These are phyloP conservation scores for Lepeophtheirus nordmannii DNA, from an alignment of 2,888 invertebrate genomes.

Conservation along the genomic window DNA sequence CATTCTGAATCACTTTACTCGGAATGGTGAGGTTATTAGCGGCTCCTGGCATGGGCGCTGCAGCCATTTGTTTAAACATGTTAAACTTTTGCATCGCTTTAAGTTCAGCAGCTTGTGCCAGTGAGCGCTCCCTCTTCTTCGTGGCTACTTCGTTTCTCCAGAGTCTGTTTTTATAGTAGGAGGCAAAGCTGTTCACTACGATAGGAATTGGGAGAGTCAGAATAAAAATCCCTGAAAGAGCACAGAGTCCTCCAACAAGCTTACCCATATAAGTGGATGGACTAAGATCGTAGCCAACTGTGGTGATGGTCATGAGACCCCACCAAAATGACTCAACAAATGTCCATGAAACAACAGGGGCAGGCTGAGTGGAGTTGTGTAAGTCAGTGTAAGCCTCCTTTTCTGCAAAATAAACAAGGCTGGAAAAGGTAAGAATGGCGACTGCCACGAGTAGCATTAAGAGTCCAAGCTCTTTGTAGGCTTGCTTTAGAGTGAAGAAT, in stretches of 20 bases:
- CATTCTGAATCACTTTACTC: background rate
- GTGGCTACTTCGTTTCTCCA: slow-evolving; percentile 25
- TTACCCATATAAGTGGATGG: slow-evolving; percentile 23
- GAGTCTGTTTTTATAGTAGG: slow-evolving; percentile 23
- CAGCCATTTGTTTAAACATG: slow-evolving; percentile 19
- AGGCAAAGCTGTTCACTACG: slow-evolving; percentile 25
- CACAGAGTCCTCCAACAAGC: slow-evolving; percentile 23
- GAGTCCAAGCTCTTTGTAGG: slow-evolving; percentile 25
- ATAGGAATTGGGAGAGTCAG: slow-evolving; percentile 24
- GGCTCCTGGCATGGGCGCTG: background rate
- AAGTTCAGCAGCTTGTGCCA: slow-evolving; percentile 15
- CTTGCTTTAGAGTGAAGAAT: slow-evolving; percentile 20
- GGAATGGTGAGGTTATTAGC: slow-evolving; percentile 3
- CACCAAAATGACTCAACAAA: slow-evolving; percentile 25
- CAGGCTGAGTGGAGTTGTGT: background rate
- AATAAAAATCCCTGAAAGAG: slow-evolving; percentile 23
- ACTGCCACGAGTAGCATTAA: slow-evolving; percentile 22
- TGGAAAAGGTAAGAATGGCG: slow-evolving; percentile 24
- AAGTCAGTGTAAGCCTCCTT: slow-evolving; percentile 1
- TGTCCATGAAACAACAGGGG: slow-evolving; percentile 11
- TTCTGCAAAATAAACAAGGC: slow-evolving; percentile 24
- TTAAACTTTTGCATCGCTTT: slow-evolving; percentile 19
- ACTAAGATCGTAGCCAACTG: slow-evolving; percentile 23
- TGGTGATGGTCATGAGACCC: slow-evolving; percentile 25
- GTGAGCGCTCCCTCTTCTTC: slow-evolving; percentile 24